Evolutionary conservation across 2,888 invertebrate genomes (phyloP), one percentile per base, ranked within the genome.

Genomic region (Physocephala rufipes): DNA sequence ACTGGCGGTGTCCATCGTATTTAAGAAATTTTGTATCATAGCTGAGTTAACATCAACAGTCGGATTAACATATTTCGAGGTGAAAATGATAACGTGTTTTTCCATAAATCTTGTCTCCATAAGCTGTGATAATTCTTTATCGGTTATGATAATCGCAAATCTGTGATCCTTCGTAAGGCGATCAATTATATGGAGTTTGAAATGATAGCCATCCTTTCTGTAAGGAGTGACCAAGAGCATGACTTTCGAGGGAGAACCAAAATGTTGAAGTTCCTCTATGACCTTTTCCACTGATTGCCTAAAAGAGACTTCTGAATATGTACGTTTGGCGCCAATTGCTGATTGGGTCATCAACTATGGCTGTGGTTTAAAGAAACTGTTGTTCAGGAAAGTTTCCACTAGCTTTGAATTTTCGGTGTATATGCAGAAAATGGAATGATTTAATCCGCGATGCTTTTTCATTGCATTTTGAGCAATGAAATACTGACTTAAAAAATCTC

Each of bases 171-270:
- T 66, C 5, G 45, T 36, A 1, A 71, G 36, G 1, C 77, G 70
- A 66, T 76, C 72, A 47, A 77, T 73, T 12, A 73, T 71, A 62
- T 77, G 75, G 24, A 77, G n/a, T 61, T 75, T 77, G 58, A 72
- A 75, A 13, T 67, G 72, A 28, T 72, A 71, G 0, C 21, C 21
- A 67, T 75, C 74, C 65, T 47, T 74, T 19, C 74, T 75, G 49
- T 75, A 72, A n/a, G 77, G 77, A 9, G 77, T 75, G 26, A 77
- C 74, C 68, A 77, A 53, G 4, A 77, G 45, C 26, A 77, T 49
- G 16, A 76, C 70, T 45, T 76, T 71, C 47, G 71, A n/a, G 0
- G 70, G 55, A 58, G 58, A 71, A 19, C 21, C 15, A 26, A 66
- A 30, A 16, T 59, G 30, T 64, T 71, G 71, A 16, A 77, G 30